These are phyloP conservation scores for Phasia obesa DNA, from an alignment of 2,888 invertebrate species.

Conservation along the genomic window DNA sequence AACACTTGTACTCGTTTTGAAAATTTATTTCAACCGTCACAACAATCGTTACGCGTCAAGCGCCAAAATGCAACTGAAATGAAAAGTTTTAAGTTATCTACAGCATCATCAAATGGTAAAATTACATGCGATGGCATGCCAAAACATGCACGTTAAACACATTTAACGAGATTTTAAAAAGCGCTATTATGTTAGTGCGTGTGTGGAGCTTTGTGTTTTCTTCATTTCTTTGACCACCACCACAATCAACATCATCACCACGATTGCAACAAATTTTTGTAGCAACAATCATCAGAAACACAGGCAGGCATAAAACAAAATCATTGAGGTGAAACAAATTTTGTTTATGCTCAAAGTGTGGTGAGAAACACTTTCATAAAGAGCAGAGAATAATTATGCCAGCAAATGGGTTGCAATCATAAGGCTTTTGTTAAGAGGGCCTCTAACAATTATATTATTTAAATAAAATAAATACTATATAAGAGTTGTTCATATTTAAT, in stretches of 20 bases:
- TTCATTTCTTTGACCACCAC: conserved; percentile 3
- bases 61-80: conserved; percentile 69
- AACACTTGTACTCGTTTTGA: background rate
- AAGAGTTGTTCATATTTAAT: no score
- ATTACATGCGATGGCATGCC: conserved; percentile 56
- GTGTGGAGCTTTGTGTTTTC: background rate
- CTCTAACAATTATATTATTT: background rate
- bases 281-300: conserved; percentile 36
- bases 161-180: conserved; percentile 24
- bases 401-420: background rate
- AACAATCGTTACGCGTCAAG: conserved; percentile 61
- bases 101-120: conserved; percentile 61
- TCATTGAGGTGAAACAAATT: conserved; percentile 22
- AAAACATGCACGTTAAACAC: conserved; percentile 49
- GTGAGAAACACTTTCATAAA: background rate
- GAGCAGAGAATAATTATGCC: background rate
- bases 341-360: background rate
- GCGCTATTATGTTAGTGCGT: background rate
- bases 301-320: conserved; percentile 14
- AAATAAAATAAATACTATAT: no score
- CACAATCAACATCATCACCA: conserved; percentile 6
- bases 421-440: background rate
- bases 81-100: conserved; percentile 58
- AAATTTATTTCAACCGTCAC: conserved; percentile 29
- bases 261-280: background rate